Percentiles rank a stretch among this genome's conserved stretches.
Conservation (phyloP, 2,888 invertebrate species). For the Phrixothrix hirtus region DNA sequence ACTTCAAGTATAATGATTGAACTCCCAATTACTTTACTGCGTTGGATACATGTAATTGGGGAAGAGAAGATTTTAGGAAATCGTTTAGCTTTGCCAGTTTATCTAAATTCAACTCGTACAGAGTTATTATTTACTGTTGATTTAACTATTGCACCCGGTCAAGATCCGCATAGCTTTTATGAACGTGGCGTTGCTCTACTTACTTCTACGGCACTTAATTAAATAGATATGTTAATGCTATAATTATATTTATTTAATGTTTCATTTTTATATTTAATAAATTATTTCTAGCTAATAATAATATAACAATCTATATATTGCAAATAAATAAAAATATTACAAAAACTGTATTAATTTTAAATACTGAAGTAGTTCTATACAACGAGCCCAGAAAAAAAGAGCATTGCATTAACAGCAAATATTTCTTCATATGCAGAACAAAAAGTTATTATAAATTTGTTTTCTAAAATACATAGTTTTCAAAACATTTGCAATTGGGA, state of each 20-base stretch:
- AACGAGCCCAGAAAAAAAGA: too few species aligned
- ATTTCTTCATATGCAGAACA: too few species aligned
- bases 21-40: conserved; percentile 83
- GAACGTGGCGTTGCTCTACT: conserved; percentile 97
- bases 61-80: conserved; percentile 59
- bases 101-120: conserved; percentile 93
- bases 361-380: too few species aligned
- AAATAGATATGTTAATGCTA: conserved; percentile 42
- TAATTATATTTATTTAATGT: neutral
- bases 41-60: conserved; percentile 69
- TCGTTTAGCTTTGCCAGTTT: conserved; percentile 90
- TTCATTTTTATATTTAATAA: neutral
- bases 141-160: conserved; percentile 86
- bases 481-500: too few species aligned
- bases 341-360: neutral
- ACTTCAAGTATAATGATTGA: conserved; percentile 96
- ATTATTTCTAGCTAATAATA: neutral
- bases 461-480: too few species aligned
- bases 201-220: conserved; percentile 89
- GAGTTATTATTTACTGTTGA: conserved; percentile 95
- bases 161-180: conserved; percentile 95
- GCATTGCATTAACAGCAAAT: too few species aligned
- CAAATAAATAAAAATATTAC: neutral
- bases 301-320: neutral
- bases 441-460: too few species aligned